These are phyloP conservation scores for Lepidurus packardi DNA, from an alignment of 1,140 invertebrate genomes.

Conservation along the genomic window DNA sequence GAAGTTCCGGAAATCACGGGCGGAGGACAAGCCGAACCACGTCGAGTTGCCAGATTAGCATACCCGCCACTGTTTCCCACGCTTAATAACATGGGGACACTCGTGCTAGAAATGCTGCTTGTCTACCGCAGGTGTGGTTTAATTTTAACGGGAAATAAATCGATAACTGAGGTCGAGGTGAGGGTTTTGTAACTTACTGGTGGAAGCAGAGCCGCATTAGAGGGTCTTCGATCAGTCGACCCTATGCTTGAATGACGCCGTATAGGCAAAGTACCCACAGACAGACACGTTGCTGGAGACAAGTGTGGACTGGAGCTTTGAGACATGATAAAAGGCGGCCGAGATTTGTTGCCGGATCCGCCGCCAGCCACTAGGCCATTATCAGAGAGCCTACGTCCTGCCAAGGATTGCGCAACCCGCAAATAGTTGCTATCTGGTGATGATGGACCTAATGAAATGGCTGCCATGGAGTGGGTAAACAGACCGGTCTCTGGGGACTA, in stretches of 20 bases:
- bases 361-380: constrained; percentile 68
- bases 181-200: constrained; percentile 45
- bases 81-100: constrained; percentile 28
- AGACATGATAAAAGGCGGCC: constrained; percentile 75
- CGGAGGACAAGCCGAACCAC: constrained; percentile 33
- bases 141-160: not conserved
- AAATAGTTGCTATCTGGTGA: constrained; percentile 80
- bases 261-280: constrained; percentile 65
- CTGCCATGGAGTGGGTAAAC: constrained; percentile 67
- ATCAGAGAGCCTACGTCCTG: constrained; percentile 75
- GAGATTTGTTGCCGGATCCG: constrained; percentile 27
- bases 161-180: constrained; percentile 35
- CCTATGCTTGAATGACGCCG: constrained; percentile 82
- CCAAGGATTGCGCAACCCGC: constrained; percentile 69
- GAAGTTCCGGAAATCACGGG: constrained; percentile 32
- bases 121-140: constrained; percentile 8
- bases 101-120: constrained; percentile 31
- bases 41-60: constrained; percentile 33
- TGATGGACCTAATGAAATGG: constrained; percentile 56
- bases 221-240: constrained; percentile 75
- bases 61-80: constrained; percentile 22
- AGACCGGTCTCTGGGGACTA: constrained; percentile 47
- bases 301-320: constrained; percentile 72
- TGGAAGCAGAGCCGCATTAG: constrained; percentile 75
- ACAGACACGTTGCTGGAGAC: constrained; percentile 67